Conservation (phyloP, 2,797 vertebrate species). For the Chloroceryle inda region DNA sequence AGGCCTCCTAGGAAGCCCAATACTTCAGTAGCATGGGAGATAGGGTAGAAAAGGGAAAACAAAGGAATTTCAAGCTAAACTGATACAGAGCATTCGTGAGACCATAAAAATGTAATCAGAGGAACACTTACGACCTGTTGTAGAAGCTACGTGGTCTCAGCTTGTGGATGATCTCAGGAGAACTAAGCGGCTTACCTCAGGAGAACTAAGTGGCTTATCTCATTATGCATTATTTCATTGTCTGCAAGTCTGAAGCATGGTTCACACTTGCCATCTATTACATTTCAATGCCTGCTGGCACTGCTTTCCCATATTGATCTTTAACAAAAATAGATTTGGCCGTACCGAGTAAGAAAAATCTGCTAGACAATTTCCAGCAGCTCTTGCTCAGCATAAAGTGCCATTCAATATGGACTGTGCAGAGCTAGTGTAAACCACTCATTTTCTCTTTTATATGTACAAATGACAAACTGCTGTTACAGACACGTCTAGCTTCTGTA, state of each 20-base stretch:
- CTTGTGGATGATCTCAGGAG: neutral
- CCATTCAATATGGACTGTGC: neutral
- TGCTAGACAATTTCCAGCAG: conserved; percentile 41
- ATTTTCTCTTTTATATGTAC: neutral
- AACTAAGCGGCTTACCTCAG: neutral
- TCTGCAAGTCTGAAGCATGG: neutral
- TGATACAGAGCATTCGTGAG: neutral
- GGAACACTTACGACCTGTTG: neutral
- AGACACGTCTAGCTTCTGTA: neutral
- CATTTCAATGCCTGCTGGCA: conserved; percentile 31
- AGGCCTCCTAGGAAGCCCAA: conserved; percentile 61
- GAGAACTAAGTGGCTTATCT: neutral
- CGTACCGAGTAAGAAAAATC: neutral
- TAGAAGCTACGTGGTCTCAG: conserved; percentile 14
- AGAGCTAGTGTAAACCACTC: neutral
- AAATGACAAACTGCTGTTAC: neutral
- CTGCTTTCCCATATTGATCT: conserved; percentile 4
- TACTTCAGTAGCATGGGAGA: neutral
- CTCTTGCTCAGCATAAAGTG: conserved; percentile 43
- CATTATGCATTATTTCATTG: neutral
- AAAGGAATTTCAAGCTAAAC: conserved; percentile 27
- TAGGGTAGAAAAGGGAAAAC: neutral
- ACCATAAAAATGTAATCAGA: conserved; percentile 39
- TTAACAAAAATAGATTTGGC: conserved; percentile 6
- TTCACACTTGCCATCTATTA: conserved; percentile 19